Conservation (phyloP, 1,140 invertebrate species). For the Ostrea denselamellosa region DNA sequence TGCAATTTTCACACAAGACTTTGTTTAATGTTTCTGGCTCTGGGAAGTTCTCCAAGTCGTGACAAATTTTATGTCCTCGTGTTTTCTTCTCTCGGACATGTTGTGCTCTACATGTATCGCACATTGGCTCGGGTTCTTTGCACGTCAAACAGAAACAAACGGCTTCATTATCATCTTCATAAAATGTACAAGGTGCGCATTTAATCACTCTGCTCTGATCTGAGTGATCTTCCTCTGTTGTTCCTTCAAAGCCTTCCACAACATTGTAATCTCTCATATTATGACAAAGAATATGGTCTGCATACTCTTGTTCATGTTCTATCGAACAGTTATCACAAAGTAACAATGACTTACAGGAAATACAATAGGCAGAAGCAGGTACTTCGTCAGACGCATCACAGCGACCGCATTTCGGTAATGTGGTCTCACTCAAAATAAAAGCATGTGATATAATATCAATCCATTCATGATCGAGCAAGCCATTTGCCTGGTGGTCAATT, state of each 20-base stretch:
- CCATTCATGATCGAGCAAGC: not conserved
- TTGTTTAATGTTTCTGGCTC: not conserved
- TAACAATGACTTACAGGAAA: not conserved
- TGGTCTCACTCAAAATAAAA: not conserved
- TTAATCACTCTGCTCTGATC: not conserved
- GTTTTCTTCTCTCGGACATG: not conserved
- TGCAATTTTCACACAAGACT: not conserved
- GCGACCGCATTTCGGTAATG: not conserved
- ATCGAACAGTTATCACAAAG: not conserved
- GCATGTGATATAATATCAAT: constrained; percentile 12
- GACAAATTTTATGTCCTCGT: constrained; percentile 1
- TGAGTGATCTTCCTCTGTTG: not conserved
- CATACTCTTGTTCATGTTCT: not conserved
- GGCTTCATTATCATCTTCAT: not conserved
- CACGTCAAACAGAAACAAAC: not conserved
- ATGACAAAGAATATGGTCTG: not conserved
- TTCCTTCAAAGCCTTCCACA: not conserved
- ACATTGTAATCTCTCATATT: not conserved
- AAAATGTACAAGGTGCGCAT: not conserved
- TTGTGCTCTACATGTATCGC: not conserved
- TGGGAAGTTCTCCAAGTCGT: not conserved
- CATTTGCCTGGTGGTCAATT: not conserved
- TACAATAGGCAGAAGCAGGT: not conserved
- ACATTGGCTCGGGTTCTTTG: not conserved
- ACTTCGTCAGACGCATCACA: not conserved